These are phyloP conservation scores for Electrona antarctica DNA, from an alignment of 2,113 vertebrate species.

Conservation along the genomic window DNA sequence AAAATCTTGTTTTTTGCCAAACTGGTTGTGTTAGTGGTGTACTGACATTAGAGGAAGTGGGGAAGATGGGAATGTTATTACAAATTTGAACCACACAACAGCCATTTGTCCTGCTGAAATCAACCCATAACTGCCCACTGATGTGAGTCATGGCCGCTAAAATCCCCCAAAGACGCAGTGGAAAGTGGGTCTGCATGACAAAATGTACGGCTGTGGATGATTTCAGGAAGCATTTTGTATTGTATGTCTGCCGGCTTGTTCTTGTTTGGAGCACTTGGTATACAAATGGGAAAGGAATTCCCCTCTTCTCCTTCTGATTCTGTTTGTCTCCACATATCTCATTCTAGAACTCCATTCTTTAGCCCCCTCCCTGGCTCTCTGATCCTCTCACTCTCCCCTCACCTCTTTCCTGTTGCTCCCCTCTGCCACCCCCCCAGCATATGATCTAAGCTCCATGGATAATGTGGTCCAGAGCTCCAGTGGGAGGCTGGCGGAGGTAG, in stretches of 20 bases:
- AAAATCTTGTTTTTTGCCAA: too few relatives aligned
- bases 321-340: constrained; percentile 10
- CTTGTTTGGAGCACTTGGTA: constrained; percentile 24
- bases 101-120: too few relatives aligned
- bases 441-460: constrained; percentile 59
- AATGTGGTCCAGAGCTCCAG: constrained; percentile 63
- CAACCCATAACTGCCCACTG: too few relatives aligned
- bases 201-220: neutral
- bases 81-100: too few relatives aligned
- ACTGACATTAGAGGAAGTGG: too few relatives aligned
- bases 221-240: constrained; percentile 6
- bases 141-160: too few relatives aligned
- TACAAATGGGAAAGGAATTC: constrained; percentile 29
- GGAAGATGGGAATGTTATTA: too few relatives aligned
- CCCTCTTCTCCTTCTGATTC: constrained; percentile 10
- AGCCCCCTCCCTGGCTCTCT: neutral
- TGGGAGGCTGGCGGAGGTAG: constrained; percentile 40
- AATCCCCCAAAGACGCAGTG: too few relatives aligned
- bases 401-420: neutral
- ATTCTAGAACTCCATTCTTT: constrained; percentile 1
- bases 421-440: constrained; percentile 17
- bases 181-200: neutral
- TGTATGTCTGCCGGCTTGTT: constrained; percentile 31
- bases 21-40: too few relatives aligned
- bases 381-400: neutral